Evolutionary conservation across 2,797 vertebrate species (phyloP).

Genomic region (Garrulus glandarius): DNA sequence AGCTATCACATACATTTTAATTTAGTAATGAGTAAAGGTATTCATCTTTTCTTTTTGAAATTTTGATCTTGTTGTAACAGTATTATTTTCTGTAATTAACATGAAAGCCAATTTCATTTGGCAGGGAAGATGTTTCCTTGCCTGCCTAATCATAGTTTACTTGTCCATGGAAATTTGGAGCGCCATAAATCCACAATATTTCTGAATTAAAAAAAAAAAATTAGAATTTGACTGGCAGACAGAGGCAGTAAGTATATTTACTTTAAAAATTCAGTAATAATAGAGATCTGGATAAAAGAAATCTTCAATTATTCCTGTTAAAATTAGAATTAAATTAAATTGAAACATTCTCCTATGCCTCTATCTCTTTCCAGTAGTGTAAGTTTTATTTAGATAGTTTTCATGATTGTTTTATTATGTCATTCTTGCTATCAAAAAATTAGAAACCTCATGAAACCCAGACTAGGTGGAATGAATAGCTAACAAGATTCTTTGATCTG

Average conservation of each 20-base stretch:
- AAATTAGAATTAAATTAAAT: constrained; percentile 18
- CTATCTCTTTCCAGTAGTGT: not conserved
- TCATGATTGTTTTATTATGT: not conserved
- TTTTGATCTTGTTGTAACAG: not conserved
- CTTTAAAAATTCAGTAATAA: not conserved
- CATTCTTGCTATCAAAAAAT: not conserved
- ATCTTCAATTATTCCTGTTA: not conserved
- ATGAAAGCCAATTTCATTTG: not conserved
- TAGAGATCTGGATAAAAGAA: not conserved
- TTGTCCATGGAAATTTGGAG: not conserved
- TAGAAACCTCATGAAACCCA: not conserved
- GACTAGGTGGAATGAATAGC: not conserved
- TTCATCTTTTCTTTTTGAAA: not conserved
- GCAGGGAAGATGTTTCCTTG: not conserved
- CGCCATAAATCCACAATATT: not conserved
- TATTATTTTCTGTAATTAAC: not conserved
- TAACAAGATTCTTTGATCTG: constrained; percentile 32
- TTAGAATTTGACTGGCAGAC: not conserved
- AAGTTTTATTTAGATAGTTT: not conserved
- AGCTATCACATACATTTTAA: not conserved
- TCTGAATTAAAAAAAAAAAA: not conserved
- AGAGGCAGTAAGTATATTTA: not conserved
- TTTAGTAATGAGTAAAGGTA: not conserved
- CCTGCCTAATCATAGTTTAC: not conserved
- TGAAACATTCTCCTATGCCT: not conserved